A percentile compares a stretch with the other conserved stretches of the same genome.
Evolutionary conservation across 2,797 vertebrate species (phyloP).

Genomic region (Coregonus sp.): DNA sequence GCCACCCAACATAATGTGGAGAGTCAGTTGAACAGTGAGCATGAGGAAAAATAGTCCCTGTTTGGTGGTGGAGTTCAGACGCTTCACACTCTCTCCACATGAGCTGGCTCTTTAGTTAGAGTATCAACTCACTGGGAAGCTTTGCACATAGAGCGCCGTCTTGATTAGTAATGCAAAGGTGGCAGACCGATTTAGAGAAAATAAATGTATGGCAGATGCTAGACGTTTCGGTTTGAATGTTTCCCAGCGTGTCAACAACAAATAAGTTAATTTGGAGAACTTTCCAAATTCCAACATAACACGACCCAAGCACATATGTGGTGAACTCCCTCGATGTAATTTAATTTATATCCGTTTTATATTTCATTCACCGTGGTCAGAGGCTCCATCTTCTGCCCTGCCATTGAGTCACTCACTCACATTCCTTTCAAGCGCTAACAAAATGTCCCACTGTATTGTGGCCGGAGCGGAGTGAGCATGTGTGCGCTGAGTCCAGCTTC

Average conservation of each 20-base stretch:
- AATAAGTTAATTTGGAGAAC: not conserved
- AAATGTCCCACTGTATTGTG: constrained; percentile 4
- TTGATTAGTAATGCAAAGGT: not conserved
- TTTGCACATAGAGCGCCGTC: not conserved
- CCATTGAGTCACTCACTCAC: not conserved
- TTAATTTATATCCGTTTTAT: not conserved
- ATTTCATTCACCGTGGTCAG: constrained; percentile 11
- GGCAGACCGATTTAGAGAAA: not conserved
- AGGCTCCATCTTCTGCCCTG: not conserved
- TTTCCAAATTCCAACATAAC: not conserved
- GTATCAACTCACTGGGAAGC: not conserved
- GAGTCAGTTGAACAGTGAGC: not conserved
- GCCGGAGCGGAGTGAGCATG: not conserved
- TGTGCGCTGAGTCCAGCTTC: constrained; percentile 2
- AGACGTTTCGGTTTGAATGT: not conserved
- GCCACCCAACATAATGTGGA: not conserved
- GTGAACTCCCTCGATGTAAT: not conserved
- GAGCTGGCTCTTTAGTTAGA: not conserved
- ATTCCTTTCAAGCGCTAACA: constrained; percentile 14
- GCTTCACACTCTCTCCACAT: not conserved
- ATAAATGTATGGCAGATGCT: not conserved
- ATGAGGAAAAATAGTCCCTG: not conserved
- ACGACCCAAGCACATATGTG: not conserved
- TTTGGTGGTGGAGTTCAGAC: not conserved
- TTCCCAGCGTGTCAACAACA: not conserved